phyloP scores from a whole-genome alignment of 92 coral and sea anemone genomes.

The Epizoanthus ramosus region DNA sequence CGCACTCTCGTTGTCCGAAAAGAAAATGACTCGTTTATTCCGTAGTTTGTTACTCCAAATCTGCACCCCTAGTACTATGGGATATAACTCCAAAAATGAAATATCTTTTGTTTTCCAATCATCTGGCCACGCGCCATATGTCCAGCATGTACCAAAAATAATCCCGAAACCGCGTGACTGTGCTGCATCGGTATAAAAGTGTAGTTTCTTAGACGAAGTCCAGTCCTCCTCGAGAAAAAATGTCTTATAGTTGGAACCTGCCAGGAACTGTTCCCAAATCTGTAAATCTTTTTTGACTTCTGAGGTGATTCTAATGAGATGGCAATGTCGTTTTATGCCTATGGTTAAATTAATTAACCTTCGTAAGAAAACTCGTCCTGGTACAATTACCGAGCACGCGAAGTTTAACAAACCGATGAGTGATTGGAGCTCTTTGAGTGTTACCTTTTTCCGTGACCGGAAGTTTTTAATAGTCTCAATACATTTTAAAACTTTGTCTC shows the following conservation, averaged over 20 bases:
- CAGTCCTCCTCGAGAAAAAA: slow-evolving; percentile 38
- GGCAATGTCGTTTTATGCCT: slow-evolving; percentile 33
- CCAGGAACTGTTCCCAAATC: slow-evolving; percentile 41
- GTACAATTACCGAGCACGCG: slow-evolving; percentile 49
- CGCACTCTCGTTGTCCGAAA: slow-evolving; percentile 53
- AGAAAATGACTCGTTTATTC: slow-evolving; percentile 47
- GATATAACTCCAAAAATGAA: slow-evolving; percentile 51
- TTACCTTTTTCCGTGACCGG: slow-evolving; percentile 34
- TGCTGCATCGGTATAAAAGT: slow-evolving; percentile 51
- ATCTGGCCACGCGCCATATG: slow-evolving; percentile 58
- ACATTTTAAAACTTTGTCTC: slow-evolving; percentile 44
- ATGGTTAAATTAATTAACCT: slow-evolving; percentile 48
- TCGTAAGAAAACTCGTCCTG: slow-evolving; percentile 48
- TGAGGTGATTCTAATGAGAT: slow-evolving; percentile 19
- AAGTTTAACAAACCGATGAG: slow-evolving; percentile 50
- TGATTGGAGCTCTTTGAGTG: slow-evolving; percentile 51
- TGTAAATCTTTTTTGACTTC: slow-evolving; percentile 39
- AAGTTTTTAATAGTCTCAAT: not conserved
- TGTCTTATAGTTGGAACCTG: slow-evolving; percentile 25
- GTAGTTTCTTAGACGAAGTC: not conserved
- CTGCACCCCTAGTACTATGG: slow-evolving; percentile 53
- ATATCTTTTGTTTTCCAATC: slow-evolving; percentile 31
- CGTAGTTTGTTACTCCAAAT: slow-evolving; percentile 42
- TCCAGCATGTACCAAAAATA: slow-evolving; percentile 48
- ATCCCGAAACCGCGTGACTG: slow-evolving; percentile 46